Percentiles rank a stretch among this genome's conserved stretches.
Evolutionary conservation across 2,888 invertebrate species (phyloP).

Genomic region (Lithophane semibrunnea): DNA sequence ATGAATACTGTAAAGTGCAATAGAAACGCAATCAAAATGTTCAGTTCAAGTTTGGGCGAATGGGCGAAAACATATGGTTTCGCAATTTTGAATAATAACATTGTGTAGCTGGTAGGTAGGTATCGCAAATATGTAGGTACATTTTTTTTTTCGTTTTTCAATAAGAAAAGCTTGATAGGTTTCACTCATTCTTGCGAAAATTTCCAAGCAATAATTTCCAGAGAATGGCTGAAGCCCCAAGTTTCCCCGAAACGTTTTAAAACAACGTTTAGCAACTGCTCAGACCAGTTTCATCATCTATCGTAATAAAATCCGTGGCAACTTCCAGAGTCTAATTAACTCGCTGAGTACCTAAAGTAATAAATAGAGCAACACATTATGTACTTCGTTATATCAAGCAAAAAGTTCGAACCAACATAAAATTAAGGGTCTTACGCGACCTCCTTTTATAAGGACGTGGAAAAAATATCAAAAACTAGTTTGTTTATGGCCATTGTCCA

Average conservation of each 20-base stretch:
- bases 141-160: neutral
- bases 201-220: neutral
- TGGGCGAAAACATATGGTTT: slow-evolving; percentile 11
- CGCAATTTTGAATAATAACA: neutral
- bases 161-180: neutral
- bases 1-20: slow-evolving; percentile 53
- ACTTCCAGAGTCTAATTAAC: neutral
- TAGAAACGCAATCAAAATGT: slow-evolving; percentile 41
- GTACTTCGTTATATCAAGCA: neutral
- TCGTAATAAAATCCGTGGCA: neutral
- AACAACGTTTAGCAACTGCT: neutral
- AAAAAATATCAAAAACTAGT: slow-evolving; percentile 67
- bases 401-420: slow-evolving; percentile 24
- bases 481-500: slow-evolving; percentile 76
- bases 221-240: neutral
- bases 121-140: neutral
- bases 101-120: neutral
- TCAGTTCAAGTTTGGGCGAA: slow-evolving; percentile 21
- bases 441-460: slow-evolving; percentile 58
- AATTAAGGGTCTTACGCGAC: slow-evolving; percentile 56
- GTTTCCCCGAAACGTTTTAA: neutral
- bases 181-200: neutral
- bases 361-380: neutral
- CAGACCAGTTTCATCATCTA: neutral
- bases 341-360: neutral